phyloP scores from a whole-genome alignment of 1,140 invertebrate species.

The Drosophila baimaii region DNA sequence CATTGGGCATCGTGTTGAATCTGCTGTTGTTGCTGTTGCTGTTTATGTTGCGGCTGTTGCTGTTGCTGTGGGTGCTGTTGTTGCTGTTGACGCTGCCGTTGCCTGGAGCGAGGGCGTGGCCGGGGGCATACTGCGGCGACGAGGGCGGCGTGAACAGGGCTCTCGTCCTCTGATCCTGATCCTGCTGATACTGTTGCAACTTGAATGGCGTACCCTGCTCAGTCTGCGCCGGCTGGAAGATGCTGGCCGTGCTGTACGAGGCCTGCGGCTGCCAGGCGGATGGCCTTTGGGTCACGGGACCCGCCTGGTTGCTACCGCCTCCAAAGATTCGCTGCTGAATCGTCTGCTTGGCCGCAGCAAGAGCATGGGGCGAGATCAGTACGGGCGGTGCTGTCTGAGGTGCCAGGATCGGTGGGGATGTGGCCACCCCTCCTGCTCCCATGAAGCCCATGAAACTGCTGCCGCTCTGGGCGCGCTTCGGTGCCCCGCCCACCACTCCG shows the following conservation, averaged over 20 bases:
- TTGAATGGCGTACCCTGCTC: constrained; percentile 44
- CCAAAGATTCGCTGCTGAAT: constrained; percentile 74
- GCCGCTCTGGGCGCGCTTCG: constrained; percentile 40
- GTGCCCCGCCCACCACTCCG: constrained; percentile 8
- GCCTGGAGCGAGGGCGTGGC: constrained; percentile 34
- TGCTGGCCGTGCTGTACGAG: constrained; percentile 64
- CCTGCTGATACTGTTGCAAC: constrained; percentile 59
- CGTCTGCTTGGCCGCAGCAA: constrained; percentile 74
- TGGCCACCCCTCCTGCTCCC: constrained; percentile 2
- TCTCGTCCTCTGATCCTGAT: constrained; percentile 44
- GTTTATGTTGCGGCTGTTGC: constrained; percentile 35
- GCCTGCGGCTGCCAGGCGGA: constrained; percentile 65
- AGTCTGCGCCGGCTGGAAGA: constrained; percentile 60
- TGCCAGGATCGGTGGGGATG: constrained; percentile 7
- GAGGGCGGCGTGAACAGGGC: constrained; percentile 60
- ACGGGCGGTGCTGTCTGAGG: constrained; percentile 38
- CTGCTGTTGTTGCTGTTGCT: constrained; percentile 47
- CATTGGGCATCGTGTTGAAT: constrained; percentile 66
- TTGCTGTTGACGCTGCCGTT: constrained; percentile 1
- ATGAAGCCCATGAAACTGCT: constrained; percentile 48
- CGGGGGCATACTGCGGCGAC: constrained; percentile 58
- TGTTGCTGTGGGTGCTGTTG: constrained; percentile 11
- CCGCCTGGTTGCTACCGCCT: constrained; percentile 12
- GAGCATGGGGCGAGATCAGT: constrained; percentile 43
- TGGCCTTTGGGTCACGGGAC: constrained; percentile 14